A percentile compares a stretch with the other conserved stretches of the same genome.
Conservation (phyloP, 2,797 vertebrate genomes). For the Cottoperca gobio region DNA sequence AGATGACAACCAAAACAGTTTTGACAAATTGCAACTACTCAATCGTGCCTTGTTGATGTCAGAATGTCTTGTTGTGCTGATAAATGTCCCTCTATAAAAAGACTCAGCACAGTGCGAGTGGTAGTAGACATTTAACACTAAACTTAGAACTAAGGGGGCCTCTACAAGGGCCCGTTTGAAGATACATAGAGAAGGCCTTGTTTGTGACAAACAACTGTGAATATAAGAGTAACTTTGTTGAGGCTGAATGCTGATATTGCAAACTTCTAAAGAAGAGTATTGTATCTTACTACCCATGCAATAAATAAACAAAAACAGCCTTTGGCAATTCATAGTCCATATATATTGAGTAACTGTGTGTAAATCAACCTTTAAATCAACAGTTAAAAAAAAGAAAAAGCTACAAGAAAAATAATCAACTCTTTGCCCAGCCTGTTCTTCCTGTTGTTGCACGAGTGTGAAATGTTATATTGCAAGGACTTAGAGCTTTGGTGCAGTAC, state of each 20-base stretch:
- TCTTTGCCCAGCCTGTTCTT: slow-evolving; percentile 27
- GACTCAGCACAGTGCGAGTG: background rate
- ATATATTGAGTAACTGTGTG: background rate
- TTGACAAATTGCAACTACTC: slow-evolving; percentile 7
- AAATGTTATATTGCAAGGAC: background rate
- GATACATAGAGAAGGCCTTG: background rate
- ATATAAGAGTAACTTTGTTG: background rate
- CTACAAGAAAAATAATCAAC: background rate
- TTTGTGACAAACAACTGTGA: background rate
- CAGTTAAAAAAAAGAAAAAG: no score
- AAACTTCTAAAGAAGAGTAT: background rate
- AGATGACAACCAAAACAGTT: background rate
- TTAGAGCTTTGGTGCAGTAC: slow-evolving; percentile 32
- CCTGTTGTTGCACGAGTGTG: background rate
- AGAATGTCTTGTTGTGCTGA: background rate
- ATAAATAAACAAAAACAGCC: slow-evolving; percentile 1
- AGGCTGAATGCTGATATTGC: background rate
- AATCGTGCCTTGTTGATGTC: background rate
- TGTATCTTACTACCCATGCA: background rate
- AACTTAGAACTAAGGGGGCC: background rate
- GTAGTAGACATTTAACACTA: background rate
- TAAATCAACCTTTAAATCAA: background rate
- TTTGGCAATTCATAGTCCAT: background rate
- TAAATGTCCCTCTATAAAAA: background rate
- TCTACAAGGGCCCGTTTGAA: background rate